phyloP scores from a whole-genome alignment of 2,888 invertebrate species.

The Eupsilia transversa region DNA sequence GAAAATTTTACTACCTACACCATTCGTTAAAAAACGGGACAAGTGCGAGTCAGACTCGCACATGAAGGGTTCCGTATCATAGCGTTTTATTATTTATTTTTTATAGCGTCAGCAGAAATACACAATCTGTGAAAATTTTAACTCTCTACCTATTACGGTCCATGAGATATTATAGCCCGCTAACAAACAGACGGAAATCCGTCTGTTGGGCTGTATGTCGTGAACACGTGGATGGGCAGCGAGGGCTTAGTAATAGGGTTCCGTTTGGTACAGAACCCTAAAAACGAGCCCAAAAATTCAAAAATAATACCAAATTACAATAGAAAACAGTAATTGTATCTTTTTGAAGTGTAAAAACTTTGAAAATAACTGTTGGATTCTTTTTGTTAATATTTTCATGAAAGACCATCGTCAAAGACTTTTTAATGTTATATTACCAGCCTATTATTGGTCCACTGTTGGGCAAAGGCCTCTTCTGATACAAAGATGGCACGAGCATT shows the following conservation, averaged over 20 bases:
- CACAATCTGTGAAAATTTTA: no score
- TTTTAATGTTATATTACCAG: background rate
- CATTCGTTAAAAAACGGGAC: slow-evolving; percentile 25
- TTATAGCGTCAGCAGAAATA: no score
- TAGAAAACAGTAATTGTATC: slow-evolving; percentile 1
- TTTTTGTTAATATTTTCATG: slow-evolving; percentile 8
- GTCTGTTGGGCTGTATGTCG: no score
- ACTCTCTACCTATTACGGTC: no score
- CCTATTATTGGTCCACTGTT: background rate
- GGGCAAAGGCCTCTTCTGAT: background rate
- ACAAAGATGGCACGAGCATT: background rate
- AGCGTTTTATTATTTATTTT: no score
- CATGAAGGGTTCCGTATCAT: no score
- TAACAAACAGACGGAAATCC: no score
- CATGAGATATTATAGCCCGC: no score
- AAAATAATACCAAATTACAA: slow-evolving; percentile 9
- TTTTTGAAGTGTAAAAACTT: slow-evolving; percentile 16
- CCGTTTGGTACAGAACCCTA: no score
- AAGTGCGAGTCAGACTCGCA: no score
- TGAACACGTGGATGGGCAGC: no score
- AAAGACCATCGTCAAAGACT: background rate
- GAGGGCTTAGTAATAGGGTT: no score
- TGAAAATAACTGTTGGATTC: background rate
- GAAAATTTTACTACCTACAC: background rate
- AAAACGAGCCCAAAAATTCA: background rate